phyloP scores from a whole-genome alignment of 2,888 invertebrate species.

The Scaptomyza polygonia region DNA sequence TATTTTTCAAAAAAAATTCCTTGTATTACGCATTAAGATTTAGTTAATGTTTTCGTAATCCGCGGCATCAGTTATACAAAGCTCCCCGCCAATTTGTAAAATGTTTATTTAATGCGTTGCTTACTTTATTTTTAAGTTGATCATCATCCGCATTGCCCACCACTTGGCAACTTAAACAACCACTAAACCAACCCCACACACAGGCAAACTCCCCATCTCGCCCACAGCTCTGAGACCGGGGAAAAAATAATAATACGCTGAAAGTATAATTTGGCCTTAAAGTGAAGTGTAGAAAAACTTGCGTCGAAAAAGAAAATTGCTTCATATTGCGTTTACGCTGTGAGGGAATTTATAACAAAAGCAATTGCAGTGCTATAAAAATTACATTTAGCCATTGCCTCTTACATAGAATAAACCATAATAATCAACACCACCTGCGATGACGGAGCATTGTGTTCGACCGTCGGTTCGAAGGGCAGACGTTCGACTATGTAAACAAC shows the following conservation, averaged over 20 bases:
- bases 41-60: slow-evolving; percentile 35
- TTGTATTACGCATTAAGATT: not conserved
- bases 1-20: slow-evolving; percentile 8
- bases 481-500: slow-evolving; percentile 16
- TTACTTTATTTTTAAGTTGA: slow-evolving; percentile 48
- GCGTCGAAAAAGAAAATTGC: slow-evolving; percentile 29
- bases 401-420: slow-evolving; percentile 49
- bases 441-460: slow-evolving; percentile 4
- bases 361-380: slow-evolving; percentile 77
- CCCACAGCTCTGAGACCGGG: slow-evolving; percentile 8
- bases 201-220: slow-evolving; percentile 1
- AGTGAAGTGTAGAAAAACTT: not conserved
- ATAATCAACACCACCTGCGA: slow-evolving; percentile 72
- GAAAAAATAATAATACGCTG: slow-evolving; percentile 15
- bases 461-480: not conserved
- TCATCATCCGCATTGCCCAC: slow-evolving; percentile 47
- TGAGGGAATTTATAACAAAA: slow-evolving; percentile 64
- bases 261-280: slow-evolving; percentile 13
- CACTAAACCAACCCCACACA: slow-evolving; percentile 50
- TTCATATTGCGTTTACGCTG: slow-evolving; percentile 41
- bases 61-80: slow-evolving; percentile 27
- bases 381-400: slow-evolving; percentile 57
- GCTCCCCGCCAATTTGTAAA: slow-evolving; percentile 16
- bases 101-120: slow-evolving; percentile 50
- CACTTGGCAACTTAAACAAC: slow-evolving; percentile 52